Conservation (phyloP, 2,888 invertebrate species). For the Lordiphosa fenestrarum region DNA sequence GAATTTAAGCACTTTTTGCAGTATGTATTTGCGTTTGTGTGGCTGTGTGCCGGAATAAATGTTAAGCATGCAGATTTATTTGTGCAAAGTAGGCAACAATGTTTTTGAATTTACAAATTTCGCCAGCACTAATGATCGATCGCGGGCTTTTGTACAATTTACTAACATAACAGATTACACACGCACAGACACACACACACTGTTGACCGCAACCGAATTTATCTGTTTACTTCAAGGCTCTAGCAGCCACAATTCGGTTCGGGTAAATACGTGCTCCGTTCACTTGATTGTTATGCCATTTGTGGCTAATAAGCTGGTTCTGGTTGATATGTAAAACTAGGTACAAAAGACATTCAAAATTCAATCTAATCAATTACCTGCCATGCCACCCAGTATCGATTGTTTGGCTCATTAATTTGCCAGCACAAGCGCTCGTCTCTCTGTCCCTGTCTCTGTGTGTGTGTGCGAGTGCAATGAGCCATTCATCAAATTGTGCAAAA, state of each 20-base stretch:
- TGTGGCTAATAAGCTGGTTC: conserved; percentile 16
- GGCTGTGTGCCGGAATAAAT: too few species aligned
- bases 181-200: conserved; percentile 23
- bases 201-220: conserved; percentile 4
- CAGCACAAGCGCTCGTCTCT: conserved; percentile 12
- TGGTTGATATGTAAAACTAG: not conserved
- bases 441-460: too few species aligned
- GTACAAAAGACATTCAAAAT: conserved; percentile 12
- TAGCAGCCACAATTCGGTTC: too few species aligned
- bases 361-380: conserved; percentile 39
- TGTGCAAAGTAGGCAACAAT: too few species aligned
- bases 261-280: not conserved
- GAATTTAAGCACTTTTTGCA: conserved; percentile 15
- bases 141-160: too few species aligned
- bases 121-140: too few species aligned
- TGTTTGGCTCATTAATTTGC: conserved; percentile 47
- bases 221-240: too few species aligned
- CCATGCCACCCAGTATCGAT: conserved; percentile 22
- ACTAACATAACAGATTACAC: conserved; percentile 1
- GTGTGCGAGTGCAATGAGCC: conserved; percentile 17
- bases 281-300: conserved; percentile 17
- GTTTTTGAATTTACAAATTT: too few species aligned
- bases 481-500: conserved; percentile 48
- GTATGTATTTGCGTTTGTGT: too few species aligned
- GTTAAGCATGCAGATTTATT: too few species aligned